A percentile compares a stretch with the other conserved stretches of the same genome.
These are phyloP conservation scores for Echiichthys vipera DNA, from an alignment of 2,797 vertebrate genomes.

Conservation along the genomic window DNA sequence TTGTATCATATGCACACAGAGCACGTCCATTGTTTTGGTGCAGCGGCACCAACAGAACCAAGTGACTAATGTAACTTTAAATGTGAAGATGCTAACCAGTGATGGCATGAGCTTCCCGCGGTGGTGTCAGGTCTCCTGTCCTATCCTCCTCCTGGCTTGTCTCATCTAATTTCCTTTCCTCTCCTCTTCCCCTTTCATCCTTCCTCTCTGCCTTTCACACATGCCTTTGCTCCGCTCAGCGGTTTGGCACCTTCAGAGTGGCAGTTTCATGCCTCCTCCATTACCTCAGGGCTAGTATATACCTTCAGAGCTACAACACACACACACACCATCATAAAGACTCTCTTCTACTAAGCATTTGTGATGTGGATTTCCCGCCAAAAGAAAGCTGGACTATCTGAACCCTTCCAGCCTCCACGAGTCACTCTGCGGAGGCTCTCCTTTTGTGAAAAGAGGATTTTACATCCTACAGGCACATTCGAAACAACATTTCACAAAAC, in stretches of 20 bases:
- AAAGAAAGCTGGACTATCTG: slow-evolving; percentile 28
- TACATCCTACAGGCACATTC: slow-evolving; percentile 14
- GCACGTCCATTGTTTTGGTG: neutral
- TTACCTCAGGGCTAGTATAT: slow-evolving; percentile 49
- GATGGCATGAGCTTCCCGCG: slow-evolving; percentile 37
- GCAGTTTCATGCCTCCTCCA: slow-evolving; percentile 55
- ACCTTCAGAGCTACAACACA: slow-evolving; percentile 25
- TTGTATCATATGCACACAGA: neutral
- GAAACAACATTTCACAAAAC: slow-evolving; percentile 13
- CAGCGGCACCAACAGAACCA: neutral
- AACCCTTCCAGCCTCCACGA: slow-evolving; percentile 27
- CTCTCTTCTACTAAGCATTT: slow-evolving; percentile 23
- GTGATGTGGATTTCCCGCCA: slow-evolving; percentile 39
- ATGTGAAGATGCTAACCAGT: slow-evolving; percentile 51
- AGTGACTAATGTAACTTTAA: slow-evolving; percentile 26
- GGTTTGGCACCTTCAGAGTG: slow-evolving; percentile 62
- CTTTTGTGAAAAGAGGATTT: slow-evolving; percentile 5
- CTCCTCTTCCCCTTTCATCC: slow-evolving; percentile 11
- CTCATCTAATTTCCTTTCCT: slow-evolving; percentile 24
- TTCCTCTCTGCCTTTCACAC: slow-evolving; percentile 13
- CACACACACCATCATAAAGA: slow-evolving; percentile 14
- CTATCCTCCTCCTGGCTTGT: slow-evolving; percentile 36
- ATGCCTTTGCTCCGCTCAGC: slow-evolving; percentile 46
- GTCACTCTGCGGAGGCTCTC: slow-evolving; percentile 14
- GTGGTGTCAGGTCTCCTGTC: slow-evolving; percentile 41